Evolutionary conservation across 2,113 vertebrate species (phyloP).

Genomic region (Spilogale gracilis): DNA sequence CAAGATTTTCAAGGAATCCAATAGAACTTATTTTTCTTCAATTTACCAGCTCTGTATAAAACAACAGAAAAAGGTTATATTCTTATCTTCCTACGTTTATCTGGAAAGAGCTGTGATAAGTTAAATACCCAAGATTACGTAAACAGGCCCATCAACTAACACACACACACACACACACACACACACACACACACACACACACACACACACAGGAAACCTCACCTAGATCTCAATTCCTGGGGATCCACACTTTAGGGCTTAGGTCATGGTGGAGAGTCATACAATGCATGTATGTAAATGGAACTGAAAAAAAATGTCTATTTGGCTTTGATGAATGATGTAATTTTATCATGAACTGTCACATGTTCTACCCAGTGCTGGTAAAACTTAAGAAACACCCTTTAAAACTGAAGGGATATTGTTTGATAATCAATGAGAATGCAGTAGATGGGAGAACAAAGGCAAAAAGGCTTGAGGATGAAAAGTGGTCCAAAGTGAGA

Average conservation of each 20-base stretch:
- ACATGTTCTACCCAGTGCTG: not conserved
- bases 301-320: not conserved
- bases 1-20: constrained; percentile 39
- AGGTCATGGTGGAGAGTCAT: not conserved
- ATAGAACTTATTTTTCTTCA: constrained; percentile 46
- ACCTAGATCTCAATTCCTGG: not conserved
- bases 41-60: constrained; percentile 6
- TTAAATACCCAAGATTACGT: constrained; percentile 13
- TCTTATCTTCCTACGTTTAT: constrained; percentile 18
- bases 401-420: constrained; percentile 43
- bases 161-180: not conserved
- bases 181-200: not conserved
- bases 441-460: not conserved
- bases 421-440: not conserved
- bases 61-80: not conserved
- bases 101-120: not conserved
- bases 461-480: not conserved
- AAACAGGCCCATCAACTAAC: not conserved
- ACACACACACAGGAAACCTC: not conserved
- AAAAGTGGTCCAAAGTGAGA: not conserved
- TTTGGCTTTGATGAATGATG: not conserved
- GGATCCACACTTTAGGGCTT: not conserved
- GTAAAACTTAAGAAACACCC: constrained; percentile 33
- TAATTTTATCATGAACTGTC: constrained; percentile 28
- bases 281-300: not conserved